phyloP scores from a whole-genome alignment of 2,113 vertebrate genomes.

The Podarcis cretensis region DNA sequence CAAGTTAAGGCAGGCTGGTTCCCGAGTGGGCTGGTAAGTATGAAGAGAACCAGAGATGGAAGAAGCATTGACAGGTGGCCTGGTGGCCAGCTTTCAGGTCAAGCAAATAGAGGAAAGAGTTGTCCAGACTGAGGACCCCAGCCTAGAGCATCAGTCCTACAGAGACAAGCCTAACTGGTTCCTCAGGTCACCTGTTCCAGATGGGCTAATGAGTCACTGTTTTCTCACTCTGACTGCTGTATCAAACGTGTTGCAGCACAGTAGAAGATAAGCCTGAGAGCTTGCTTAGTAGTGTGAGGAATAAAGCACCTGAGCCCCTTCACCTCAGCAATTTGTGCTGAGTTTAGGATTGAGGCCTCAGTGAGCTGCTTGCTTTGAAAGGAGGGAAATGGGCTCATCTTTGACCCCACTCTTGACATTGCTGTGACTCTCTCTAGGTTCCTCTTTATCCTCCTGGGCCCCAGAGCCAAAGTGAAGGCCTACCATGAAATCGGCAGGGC shows the following conservation, averaged over 20 bases:
- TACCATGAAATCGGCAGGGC: constrained; percentile 81
- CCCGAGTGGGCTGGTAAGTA: neutral
- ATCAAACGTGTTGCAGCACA: no score
- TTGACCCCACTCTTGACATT: neutral
- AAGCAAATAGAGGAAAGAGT: neutral
- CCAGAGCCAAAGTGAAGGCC: constrained; percentile 54
- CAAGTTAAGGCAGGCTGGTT: neutral
- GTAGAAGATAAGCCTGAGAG: neutral
- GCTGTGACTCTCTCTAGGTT: constrained; percentile 66
- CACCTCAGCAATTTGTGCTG: neutral
- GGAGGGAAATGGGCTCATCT: neutral
- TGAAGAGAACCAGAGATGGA: neutral
- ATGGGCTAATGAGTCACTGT: neutral
- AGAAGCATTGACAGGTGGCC: neutral
- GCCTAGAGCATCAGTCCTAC: neutral
- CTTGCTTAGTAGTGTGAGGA: no score
- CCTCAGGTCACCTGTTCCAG: neutral
- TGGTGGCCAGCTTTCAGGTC: neutral
- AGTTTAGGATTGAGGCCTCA: neutral
- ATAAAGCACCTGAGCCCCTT: neutral
- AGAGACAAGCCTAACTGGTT: neutral
- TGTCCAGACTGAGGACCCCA: neutral
- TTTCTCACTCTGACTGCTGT: neutral
- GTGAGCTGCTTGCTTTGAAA: neutral
- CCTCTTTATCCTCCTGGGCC: constrained; percentile 81